Conservation (phyloP, 2,113 vertebrate species). For the Nyctibius bracteatus region DNA sequence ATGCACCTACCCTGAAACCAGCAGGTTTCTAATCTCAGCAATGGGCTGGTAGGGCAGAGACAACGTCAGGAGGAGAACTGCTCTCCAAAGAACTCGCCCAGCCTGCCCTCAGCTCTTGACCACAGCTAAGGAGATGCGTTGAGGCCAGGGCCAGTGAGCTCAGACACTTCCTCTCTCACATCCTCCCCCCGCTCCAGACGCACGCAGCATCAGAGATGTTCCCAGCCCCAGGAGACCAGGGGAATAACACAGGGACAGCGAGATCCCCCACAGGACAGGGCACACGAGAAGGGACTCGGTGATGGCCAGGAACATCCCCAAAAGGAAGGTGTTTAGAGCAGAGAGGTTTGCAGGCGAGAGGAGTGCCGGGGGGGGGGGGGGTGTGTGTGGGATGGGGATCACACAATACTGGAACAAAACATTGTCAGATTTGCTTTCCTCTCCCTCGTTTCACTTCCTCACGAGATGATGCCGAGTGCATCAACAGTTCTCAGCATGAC, state of each 20-base stretch:
- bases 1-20: neutral
- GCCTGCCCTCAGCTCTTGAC: neutral
- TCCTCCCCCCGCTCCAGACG: neutral
- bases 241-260: fast-evolving
- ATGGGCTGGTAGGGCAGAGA: fast-evolving
- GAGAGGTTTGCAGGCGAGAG: neutral
- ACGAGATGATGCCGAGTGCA: fast-evolving
- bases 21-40: neutral
- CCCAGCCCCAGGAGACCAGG: fast-evolving
- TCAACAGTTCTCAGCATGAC: neutral
- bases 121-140: neutral
- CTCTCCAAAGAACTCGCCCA: fast-evolving
- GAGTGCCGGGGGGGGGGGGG: fast-evolving
- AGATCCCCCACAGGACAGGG: no score
- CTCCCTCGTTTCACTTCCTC: slow-evolving; percentile 32
- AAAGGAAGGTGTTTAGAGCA: neutral
- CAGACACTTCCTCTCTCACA: slow-evolving; percentile 16
- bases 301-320: neutral
- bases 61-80: fast-evolving
- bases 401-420: neutral
- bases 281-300: fast-evolving
- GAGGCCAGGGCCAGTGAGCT: neutral
- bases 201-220: fast-evolving
- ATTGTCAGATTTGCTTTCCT: neutral
- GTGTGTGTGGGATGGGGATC: neutral